phyloP scores from a whole-genome alignment of 2,888 invertebrate species.

The Sycophila texana region DNA sequence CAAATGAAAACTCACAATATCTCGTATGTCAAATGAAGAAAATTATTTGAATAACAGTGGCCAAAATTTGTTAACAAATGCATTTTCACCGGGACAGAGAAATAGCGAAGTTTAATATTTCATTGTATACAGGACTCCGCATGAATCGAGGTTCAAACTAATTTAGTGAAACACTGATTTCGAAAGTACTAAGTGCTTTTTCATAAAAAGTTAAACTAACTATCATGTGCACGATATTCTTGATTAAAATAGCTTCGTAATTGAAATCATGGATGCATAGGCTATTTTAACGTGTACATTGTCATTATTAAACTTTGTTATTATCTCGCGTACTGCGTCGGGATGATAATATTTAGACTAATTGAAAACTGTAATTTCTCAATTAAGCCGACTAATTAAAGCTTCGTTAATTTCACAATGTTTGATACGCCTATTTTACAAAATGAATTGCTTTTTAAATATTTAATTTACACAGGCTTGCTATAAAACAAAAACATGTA shows the following conservation, averaged over 20 bases:
- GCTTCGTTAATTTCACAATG: conserved; percentile 20
- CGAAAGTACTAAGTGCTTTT: neutral
- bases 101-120: no score
- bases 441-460: neutral
- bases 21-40: no score
- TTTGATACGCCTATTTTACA: no score
- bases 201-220: neutral
- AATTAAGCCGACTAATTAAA: conserved; percentile 29
- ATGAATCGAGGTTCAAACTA: no score
- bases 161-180: no score
- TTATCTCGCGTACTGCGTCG: conserved; percentile 20
- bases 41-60: no score
- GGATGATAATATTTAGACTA: conserved; percentile 29
- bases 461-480: no score
- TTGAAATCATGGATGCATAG: conserved; percentile 20
- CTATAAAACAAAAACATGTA: neutral
- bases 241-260: conserved; percentile 31
- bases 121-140: no score
- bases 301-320: conserved; percentile 29
- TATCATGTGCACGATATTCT: neutral
- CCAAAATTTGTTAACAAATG: no score
- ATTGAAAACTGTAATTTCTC: conserved; percentile 5
- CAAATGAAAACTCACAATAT: no score
- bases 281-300: conserved; percentile 9
- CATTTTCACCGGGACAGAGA: no score